Conservation (phyloP, 2,113 vertebrate species). For the Oncorhynchus gorbuscha region DNA sequence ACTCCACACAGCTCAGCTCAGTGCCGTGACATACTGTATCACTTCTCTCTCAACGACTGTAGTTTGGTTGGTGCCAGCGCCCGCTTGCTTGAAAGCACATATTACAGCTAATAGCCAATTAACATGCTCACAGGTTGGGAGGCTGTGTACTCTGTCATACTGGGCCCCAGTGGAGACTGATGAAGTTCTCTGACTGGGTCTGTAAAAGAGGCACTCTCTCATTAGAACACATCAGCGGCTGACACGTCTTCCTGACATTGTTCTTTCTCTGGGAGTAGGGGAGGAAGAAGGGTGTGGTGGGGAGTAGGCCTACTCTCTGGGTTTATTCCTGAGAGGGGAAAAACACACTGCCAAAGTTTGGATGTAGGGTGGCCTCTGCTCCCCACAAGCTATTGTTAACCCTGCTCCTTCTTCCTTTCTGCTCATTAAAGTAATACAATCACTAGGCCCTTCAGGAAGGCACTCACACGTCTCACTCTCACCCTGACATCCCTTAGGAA, state of each 20-base stretch:
- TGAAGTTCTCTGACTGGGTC: conserved; percentile 19
- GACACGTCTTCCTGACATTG: conserved; percentile 64
- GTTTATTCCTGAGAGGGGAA: conserved; percentile 55
- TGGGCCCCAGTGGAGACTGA: conserved; percentile 17
- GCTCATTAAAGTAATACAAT: conserved; percentile 66
- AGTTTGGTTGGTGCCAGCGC: conserved; percentile 5
- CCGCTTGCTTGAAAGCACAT: conserved; percentile 25
- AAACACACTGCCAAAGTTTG: conserved; percentile 54
- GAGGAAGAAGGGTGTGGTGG: conserved; percentile 30
- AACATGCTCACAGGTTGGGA: conserved; percentile 37
- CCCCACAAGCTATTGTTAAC: conserved; percentile 45
- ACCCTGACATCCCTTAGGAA: conserved; percentile 43
- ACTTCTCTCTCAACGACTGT: conserved; percentile 14
- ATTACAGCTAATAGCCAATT: conserved; percentile 59
- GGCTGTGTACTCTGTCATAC: conserved; percentile 4
- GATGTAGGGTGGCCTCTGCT: conserved; percentile 54
- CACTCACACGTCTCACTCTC: conserved; percentile 33
- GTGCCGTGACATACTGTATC: conserved; percentile 12
- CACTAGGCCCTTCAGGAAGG: conserved; percentile 42
- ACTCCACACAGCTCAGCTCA: background rate
- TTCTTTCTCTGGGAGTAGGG: conserved; percentile 33
- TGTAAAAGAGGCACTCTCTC: conserved; percentile 40
- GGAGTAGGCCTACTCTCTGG: conserved; percentile 30
- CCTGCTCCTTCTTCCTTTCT: conserved; percentile 55
- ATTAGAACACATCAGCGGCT: conserved; percentile 60